Evolutionary conservation across 2,888 invertebrate species (phyloP), one percentile per base, ranked within the genome.

Genomic region (Harpalus rubripes): DNA sequence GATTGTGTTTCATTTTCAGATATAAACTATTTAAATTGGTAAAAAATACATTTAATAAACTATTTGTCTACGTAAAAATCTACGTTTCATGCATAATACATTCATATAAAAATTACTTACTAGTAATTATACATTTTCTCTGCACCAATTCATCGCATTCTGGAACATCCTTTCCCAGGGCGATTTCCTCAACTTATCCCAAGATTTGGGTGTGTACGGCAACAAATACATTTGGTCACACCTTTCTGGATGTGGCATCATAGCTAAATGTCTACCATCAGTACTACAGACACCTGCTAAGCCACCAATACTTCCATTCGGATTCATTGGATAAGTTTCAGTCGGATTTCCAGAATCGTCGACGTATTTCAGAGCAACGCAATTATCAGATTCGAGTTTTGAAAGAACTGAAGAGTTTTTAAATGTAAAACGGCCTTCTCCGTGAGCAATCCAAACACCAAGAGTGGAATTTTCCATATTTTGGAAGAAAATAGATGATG

Each of bases 241-340:
- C 86, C 99, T 94, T 92, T 99, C 99, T 0, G 99, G 99, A 92
- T 99, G 99, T 1, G 99, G 99, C 99, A 99, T 99, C 94, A 99
- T 94, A 0, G 98, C 99, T 88, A 99, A 93, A 91, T 99, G 99
- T 4, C 99, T 94, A 0, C 99, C 99, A 92, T 99, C 96, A 0
- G 91, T 89, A 0, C 99, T 99, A 88, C 98, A 96, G 83, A 99
- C 91, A 12, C 96, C 98, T 26, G 99, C 99, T 86, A 98, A 93
- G 22, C 98, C 98, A 88, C 95, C 93, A 87, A 93, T 92, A 89
- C 97, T 97, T 85, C 98, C 98, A 90, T 98, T 98, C 0, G 99
- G 99, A 92, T 99, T 99, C 93, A 97, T 94, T 0, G 99, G 99
- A 92, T 99, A 99, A 0, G 89, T 89, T 89, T 96, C 95, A 0